Percentiles rank a stretch among this genome's conserved stretches.
phyloP scores from a whole-genome alignment of 1,140 invertebrate species.

The Zaprionus taronus region DNA sequence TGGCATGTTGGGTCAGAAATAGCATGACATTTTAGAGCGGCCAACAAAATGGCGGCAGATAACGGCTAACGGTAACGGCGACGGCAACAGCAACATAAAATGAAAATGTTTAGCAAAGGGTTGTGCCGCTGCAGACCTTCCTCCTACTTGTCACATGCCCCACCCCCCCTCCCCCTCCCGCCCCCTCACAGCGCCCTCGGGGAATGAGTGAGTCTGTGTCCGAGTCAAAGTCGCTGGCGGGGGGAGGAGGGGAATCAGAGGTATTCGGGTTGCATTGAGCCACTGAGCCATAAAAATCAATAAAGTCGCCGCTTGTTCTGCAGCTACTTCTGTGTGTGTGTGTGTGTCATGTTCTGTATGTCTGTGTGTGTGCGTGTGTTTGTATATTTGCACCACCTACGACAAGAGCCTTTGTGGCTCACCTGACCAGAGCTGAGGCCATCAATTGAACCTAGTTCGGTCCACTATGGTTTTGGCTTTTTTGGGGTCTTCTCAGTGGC shows the following conservation, averaged over 20 bases:
- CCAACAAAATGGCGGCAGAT: conserved; percentile 74
- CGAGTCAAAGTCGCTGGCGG: conserved; percentile 9
- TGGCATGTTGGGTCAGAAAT: conserved; percentile 81
- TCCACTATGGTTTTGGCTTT: neutral
- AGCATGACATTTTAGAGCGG: conserved; percentile 73
- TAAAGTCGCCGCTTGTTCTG: conserved; percentile 58
- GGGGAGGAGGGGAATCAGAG: too few species aligned
- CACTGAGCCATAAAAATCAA: conserved; percentile 79
- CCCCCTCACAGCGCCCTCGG: neutral
- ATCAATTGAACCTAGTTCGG: conserved; percentile 47
- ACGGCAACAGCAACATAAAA: conserved; percentile 52
- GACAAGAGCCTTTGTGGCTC: conserved; percentile 54
- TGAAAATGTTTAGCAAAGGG: conserved; percentile 73
- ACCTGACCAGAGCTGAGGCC: conserved; percentile 49
- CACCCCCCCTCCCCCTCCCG: too few species aligned
- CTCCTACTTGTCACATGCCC: too few species aligned
- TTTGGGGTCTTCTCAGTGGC: neutral
- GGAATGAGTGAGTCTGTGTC: conserved; percentile 12
- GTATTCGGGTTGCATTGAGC: conserved; percentile 25
- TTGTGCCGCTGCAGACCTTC: conserved; percentile 19
- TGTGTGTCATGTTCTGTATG: neutral
- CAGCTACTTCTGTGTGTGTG: neutral
- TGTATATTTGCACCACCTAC: neutral
- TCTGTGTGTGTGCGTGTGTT: conserved; percentile 16
- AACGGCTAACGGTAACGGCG: conserved; percentile 32